A percentile compares a stretch with the other conserved stretches of the same genome.
phyloP scores from a whole-genome alignment of 2,888 invertebrate species.

The Drosophila nigritarsus region DNA sequence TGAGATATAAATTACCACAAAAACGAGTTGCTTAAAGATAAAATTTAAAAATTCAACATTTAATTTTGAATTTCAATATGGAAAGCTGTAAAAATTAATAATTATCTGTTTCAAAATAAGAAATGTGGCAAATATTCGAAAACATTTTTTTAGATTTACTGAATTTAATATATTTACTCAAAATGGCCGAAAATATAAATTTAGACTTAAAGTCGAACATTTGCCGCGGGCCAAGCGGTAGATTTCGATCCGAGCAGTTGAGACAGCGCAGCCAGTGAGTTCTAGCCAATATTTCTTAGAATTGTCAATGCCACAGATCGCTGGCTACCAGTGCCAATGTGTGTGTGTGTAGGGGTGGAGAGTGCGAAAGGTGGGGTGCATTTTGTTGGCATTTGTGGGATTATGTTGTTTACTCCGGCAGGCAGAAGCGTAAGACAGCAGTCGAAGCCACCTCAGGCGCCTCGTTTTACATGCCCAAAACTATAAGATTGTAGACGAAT shows the following conservation, averaged over 20 bases:
- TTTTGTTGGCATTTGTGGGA: conserved; percentile 47
- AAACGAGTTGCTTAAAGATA: neutral
- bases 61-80: neutral
- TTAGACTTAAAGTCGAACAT: neutral
- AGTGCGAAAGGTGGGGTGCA: conserved; percentile 1
- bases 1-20: neutral
- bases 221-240: neutral
- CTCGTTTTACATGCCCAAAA: conserved; percentile 69
- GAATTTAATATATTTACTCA: neutral
- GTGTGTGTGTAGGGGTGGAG: conserved; percentile 6
- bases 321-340: conserved; percentile 56
- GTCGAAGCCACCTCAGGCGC: conserved; percentile 52
- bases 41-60: neutral
- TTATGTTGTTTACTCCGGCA: conserved; percentile 47
- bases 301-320: conserved; percentile 49
- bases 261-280: conserved; percentile 3
- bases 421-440: conserved; percentile 27
- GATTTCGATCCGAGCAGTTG: conserved; percentile 3
- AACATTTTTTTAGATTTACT: neutral
- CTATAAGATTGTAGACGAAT: conserved; percentile 71
- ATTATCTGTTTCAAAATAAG: neutral
- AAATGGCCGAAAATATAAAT: neutral
- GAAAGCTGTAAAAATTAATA: neutral
- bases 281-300: conserved; percentile 9
- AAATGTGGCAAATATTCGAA: neutral